Evolutionary conservation across 2,113 vertebrate species (phyloP).

Genomic region (Haplochromis vanheusdeni): DNA sequence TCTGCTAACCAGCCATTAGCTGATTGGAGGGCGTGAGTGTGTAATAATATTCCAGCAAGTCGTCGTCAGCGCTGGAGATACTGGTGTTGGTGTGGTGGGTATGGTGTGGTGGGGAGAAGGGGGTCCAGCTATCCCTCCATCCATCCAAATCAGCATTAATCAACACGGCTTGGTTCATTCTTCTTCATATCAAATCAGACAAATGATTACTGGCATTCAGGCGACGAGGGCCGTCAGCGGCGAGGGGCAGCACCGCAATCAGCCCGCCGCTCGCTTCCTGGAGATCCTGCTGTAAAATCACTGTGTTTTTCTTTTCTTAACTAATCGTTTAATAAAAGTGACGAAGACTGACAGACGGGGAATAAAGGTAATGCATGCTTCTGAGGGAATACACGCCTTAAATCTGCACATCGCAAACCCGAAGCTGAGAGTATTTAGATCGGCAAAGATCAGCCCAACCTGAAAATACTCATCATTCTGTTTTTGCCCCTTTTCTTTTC

Average conservation of each 20-base stretch:
- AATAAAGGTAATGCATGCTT: background rate
- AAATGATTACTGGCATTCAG: constrained; percentile 86
- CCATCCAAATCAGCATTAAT: constrained; percentile 91
- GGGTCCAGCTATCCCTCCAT: constrained; percentile 1
- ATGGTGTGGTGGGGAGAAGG: background rate
- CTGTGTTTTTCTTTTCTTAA: constrained; percentile 47
- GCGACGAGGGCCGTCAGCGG: constrained; percentile 78
- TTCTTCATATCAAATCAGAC: constrained; percentile 67
- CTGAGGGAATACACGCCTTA: background rate
- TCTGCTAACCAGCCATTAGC: constrained; percentile 81
- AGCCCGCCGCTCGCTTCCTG: constrained; percentile 31
- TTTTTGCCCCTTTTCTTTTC: background rate
- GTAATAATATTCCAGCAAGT: constrained; percentile 84
- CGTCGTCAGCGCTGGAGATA: constrained; percentile 29
- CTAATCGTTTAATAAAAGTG: constrained; percentile 83
- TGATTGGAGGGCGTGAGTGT: constrained; percentile 81
- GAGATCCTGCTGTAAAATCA: constrained; percentile 28
- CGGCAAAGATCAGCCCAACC: background rate
- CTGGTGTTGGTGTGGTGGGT: background rate
- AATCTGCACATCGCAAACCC: background rate
- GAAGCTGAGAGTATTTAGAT: background rate
- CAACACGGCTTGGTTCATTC: constrained; percentile 85
- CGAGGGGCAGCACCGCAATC: constrained; percentile 53
- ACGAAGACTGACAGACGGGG: constrained; percentile 52
- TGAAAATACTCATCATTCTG: constrained; percentile 6